phyloP scores from a whole-genome alignment of 2,113 vertebrate genomes.

The Trinectes maculatus region DNA sequence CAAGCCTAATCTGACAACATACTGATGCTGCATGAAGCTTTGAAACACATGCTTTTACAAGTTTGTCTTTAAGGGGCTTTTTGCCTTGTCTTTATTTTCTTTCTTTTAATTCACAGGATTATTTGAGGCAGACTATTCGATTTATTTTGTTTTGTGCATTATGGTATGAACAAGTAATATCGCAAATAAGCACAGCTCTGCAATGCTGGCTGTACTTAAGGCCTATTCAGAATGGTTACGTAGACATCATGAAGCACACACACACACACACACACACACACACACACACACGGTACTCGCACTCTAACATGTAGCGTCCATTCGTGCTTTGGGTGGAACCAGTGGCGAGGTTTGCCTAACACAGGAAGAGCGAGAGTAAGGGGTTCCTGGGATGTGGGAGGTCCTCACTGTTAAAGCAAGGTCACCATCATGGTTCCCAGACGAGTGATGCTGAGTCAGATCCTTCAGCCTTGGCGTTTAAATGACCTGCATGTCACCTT shows the following conservation, averaged over 20 bases:
- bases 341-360: conserved; percentile 19
- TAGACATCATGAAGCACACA: no score
- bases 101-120: conserved; percentile 48
- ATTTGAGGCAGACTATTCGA: no score
- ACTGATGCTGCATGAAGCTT: conserved; percentile 86
- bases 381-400: conserved; percentile 56
- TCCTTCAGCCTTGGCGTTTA: conserved; percentile 88
- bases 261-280: conserved; percentile 10
- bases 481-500: conserved; percentile 85
- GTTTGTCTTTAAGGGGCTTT: conserved; percentile 64
- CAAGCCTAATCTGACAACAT: conserved; percentile 81
- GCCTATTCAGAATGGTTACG: conserved; percentile 21
- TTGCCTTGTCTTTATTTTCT: conserved; percentile 52
- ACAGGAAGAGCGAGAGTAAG: conserved; percentile 26
- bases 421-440: conserved; percentile 61
- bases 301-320: conserved; percentile 13
- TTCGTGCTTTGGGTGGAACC: conserved; percentile 33
- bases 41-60: conserved; percentile 77
- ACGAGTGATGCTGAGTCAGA: conserved; percentile 74
- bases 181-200: no score
- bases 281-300: background rate
- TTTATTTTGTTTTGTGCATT: no score
- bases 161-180: no score
- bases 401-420: conserved; percentile 63
- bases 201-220: no score